Evolutionary conservation across 2,113 vertebrate species (phyloP), one percentile per base, ranked within the genome.

Genomic region (Hippolais icterina): DNA sequence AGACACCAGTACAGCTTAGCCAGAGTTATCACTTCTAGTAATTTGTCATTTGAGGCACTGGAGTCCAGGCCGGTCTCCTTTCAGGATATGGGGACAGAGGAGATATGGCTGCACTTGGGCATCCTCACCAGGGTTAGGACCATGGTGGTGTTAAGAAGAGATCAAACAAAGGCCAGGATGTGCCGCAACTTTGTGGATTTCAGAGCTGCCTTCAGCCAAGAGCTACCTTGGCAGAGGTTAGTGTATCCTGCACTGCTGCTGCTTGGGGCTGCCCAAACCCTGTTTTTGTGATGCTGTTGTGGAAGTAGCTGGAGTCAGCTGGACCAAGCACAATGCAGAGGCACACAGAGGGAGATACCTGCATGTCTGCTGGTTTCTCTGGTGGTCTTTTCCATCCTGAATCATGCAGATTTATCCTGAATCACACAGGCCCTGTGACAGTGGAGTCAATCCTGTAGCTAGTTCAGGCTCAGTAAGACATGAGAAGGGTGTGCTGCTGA

Each of bases 221-320:
- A 70, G n/a, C 29, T 79, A 31, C 60, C n/a, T 47, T 54, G 65
- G 39, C 33, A 33, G 15, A 63, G n/a, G 23, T 31, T 24, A 12
- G 1, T 1, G 0, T 24, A 28, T 46, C 69, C 37, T 66, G 54
- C 15, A 4, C 12, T 23, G 29, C 46, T 42, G 47, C 61, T 52
- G 29, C 33, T 54, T 24, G 65, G 15, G 31, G 35, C 59, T 89
- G 59, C 39, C n/a, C 29, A 61, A 83, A 46, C 9, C 63, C 15
- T 2, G 0, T 1, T 15, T 46, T 33, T 0, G 0, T 47, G 56
- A 54, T 22, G 21, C 23, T 54, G 4, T 25, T 63, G 14, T 59
- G 56, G 77, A 83, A 72, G 37, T 3, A 50, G 53, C 57, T 64
- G 80, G 25, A 83, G 46, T 13, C 4, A 12, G 17, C 53, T 64